Evolutionary conservation across 2,888 invertebrate genomes (phyloP).

Genomic region (Tenthredo livida): DNA sequence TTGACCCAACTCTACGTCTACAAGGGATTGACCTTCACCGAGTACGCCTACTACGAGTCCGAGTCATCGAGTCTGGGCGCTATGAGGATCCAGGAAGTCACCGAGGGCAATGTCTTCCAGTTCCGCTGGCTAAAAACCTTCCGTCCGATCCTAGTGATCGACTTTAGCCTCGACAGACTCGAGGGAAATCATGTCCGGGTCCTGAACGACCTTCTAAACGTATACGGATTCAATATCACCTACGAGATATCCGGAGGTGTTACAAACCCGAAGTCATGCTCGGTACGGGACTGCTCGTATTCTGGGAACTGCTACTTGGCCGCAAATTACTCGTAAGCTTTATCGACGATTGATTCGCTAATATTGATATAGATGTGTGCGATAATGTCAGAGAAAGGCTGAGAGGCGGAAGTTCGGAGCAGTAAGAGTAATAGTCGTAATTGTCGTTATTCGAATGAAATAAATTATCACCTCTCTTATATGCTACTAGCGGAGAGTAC

Average conservation of each 20-base stretch:
- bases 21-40: constrained; percentile 88
- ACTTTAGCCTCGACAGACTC: constrained; percentile 85
- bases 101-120: constrained; percentile 86
- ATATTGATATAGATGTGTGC: not conserved
- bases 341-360: not conserved
- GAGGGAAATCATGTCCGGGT: constrained; percentile 93
- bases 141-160: constrained; percentile 89
- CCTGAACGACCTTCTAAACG: constrained; percentile 88
- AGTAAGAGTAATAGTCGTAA: not conserved
- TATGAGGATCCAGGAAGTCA: constrained; percentile 84
- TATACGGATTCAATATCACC: constrained; percentile 95
- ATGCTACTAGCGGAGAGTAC: not conserved
- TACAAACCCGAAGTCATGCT: constrained; percentile 83
- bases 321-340: constrained; percentile 85
- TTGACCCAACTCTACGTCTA: constrained; percentile 93
- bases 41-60: constrained; percentile 88
- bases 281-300: constrained; percentile 89
- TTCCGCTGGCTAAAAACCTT: constrained; percentile 81
- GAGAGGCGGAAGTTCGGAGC: not conserved
- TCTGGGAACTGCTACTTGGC: constrained; percentile 91
- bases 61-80: constrained; percentile 84
- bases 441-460: constrained; percentile 17
- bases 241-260: constrained; percentile 87
- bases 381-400: not conserved
- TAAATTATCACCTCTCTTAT: not conserved